Base-by-base conservation (phyloP, 2,797 vertebrate species). In the Paratrypauchen microcephalus region DNA sequence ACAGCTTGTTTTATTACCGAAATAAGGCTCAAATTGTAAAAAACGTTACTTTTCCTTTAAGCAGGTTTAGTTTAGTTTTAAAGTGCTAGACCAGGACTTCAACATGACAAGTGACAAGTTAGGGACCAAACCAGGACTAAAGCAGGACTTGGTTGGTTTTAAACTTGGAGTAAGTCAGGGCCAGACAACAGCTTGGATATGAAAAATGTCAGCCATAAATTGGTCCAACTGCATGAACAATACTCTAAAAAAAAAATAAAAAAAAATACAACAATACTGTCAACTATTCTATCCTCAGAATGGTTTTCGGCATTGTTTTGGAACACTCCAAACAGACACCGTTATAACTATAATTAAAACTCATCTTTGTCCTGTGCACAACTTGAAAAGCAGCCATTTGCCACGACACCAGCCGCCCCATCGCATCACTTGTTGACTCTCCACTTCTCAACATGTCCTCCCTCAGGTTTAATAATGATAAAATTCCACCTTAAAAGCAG, bases 391-490 rank as follows among this genome's bases (percentile, higher is more conserved):
- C 8, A n/a, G 58, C 73, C 30, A 45, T 58, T 74, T 62, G 26
- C 1, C 2, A 13, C 63, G 57, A 69, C 57, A 64, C 58, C 26
- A 60, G 30, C 30, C 41, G 41, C 41, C 41, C 58, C 15, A 26
- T 26, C 58, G 36, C 12, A 19, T 82, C 79, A 78, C 64, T 73
- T 75, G 76, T 56, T 74, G 77, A 71, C 28, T 21, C 65, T 64
- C 39, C 30, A 67, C 73, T 69, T 26, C 59, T 36, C 19, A 61
- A 64, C 21, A 3, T 52, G 71, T 80, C 72, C 60, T 78, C 75
- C 45, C 18, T 66, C 73, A 71, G 66, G 57, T 81, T 85, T 83
- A 86, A 84, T 89, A 86, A 86, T 82, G 86, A 81, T 85, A 87
- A 86, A 82, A 77, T 64, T 75, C 84, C 75, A 79, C 48, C 69